Evolutionary conservation across 2,888 invertebrate genomes (phyloP).

Genomic region (Drosophila colorata): DNA sequence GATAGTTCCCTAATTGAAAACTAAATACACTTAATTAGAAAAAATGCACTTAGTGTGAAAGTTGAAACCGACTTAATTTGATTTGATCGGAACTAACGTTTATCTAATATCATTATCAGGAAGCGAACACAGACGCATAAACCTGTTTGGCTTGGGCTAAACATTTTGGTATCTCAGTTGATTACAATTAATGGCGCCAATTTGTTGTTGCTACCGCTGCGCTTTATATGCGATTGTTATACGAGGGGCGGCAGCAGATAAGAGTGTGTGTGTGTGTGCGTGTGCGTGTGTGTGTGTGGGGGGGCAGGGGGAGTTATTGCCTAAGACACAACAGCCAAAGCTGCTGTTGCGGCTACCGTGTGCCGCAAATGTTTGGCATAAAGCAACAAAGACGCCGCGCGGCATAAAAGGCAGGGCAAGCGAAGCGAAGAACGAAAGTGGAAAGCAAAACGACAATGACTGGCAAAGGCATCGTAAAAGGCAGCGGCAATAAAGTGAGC

Average conservation of each 20-base stretch:
- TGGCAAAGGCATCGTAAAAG: slow-evolving; percentile 62
- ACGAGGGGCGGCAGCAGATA: not conserved
- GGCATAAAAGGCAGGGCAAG: slow-evolving; percentile 19
- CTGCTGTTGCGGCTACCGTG: slow-evolving; percentile 10
- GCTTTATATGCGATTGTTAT: slow-evolving; percentile 45
- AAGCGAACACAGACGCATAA: slow-evolving; percentile 24
- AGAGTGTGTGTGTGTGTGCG: not conserved
- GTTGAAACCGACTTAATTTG: slow-evolving; percentile 3
- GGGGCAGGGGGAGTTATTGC: slow-evolving; percentile 2
- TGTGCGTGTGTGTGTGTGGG: not conserved
- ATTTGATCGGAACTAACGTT: slow-evolving; percentile 28
- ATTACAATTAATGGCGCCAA: slow-evolving; percentile 80
- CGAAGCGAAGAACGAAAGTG: slow-evolving; percentile 36
- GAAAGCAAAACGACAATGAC: slow-evolving; percentile 57
- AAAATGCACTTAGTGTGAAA: no score
- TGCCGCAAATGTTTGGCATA: slow-evolving; percentile 23
- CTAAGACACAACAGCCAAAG: slow-evolving; percentile 16
- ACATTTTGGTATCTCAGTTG: slow-evolving; percentile 55
- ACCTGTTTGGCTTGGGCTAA: slow-evolving; percentile 14
- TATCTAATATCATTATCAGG: slow-evolving; percentile 19
- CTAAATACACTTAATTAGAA: not conserved
- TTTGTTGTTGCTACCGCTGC: slow-evolving; percentile 62
- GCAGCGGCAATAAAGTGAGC: slow-evolving; percentile 57
- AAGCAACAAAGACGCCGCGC: slow-evolving; percentile 24
- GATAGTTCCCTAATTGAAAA: not conserved